These are phyloP conservation scores for Phylloscopus whistleri DNA, from an alignment of 2,113 vertebrate species.

Conservation along the genomic window DNA sequence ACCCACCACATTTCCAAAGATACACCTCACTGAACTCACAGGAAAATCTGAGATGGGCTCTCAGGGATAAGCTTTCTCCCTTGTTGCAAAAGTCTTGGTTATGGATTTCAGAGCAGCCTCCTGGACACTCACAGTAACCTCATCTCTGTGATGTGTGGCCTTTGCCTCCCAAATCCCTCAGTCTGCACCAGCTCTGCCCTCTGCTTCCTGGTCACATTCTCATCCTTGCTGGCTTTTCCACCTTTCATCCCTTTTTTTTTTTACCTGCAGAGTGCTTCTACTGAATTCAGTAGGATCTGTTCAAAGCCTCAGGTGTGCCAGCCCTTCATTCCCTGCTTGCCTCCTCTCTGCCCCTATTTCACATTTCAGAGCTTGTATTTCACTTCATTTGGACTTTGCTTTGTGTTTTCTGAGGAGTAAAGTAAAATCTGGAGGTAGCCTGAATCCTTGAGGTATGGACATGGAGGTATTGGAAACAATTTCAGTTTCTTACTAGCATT, in stretches of 20 bases:
- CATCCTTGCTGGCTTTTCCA: neutral
- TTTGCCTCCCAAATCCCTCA: neutral
- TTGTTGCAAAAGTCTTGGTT: neutral
- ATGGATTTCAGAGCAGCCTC: neutral
- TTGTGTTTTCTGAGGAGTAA: neutral
- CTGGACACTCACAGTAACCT: neutral
- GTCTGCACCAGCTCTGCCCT: neutral
- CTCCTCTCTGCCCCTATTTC: neutral
- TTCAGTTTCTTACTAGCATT: neutral
- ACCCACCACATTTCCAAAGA: neutral
- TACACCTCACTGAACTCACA: neutral
- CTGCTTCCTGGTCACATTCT: neutral
- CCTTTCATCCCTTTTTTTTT: neutral
- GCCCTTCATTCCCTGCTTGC: neutral
- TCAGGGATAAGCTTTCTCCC: neutral
- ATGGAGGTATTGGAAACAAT: neutral
- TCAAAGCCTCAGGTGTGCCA: neutral
- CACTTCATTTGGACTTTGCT: neutral
- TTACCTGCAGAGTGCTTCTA: neutral
- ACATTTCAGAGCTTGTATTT: accelerated
- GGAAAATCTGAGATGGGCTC: neutral
- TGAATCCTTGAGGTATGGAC: neutral
- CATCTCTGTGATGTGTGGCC: neutral
- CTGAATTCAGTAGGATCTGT: neutral
- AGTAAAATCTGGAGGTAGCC: neutral